phyloP scores from a whole-genome alignment of 2,888 invertebrate genomes.

The Folsomia manolachei region DNA sequence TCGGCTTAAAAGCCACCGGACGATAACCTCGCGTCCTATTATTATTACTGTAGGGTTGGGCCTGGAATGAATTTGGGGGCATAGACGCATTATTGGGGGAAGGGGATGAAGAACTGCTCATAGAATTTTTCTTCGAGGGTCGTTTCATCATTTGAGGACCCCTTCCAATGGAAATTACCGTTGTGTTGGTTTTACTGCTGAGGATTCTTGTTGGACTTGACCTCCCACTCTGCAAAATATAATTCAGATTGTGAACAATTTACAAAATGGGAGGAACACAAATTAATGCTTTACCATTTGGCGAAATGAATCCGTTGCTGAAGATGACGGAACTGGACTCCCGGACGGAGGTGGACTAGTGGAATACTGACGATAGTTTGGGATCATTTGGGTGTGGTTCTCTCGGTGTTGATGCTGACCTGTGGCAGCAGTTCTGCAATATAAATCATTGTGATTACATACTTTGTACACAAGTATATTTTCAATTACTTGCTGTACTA shows the following conservation, averaged over 20 bases:
- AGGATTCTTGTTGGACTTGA: neutral
- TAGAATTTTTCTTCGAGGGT: neutral
- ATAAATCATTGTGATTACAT: too few relatives aligned
- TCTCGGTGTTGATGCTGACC: too few relatives aligned
- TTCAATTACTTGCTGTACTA: too few relatives aligned
- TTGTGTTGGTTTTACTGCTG: neutral
- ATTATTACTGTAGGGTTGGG: conserved; percentile 21
- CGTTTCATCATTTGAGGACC: neutral
- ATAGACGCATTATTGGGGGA: neutral
- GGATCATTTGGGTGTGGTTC: neutral
- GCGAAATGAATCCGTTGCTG: neutral
- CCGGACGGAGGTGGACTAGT: conserved; percentile 42
- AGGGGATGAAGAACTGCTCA: too few relatives aligned
- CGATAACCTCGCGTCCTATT: conserved; percentile 55
- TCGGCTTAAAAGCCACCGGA: conserved; percentile 57
- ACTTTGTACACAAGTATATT: too few relatives aligned
- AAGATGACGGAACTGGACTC: conserved; percentile 40
- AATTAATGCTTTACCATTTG: conserved; percentile 13
- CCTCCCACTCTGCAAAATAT: neutral
- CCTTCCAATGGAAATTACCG: conserved; percentile 18
- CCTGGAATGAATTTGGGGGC: conserved; percentile 9
- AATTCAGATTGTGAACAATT: neutral
- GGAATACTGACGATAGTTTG: conserved; percentile 40
- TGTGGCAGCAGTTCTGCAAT: too few relatives aligned
- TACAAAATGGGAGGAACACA: neutral